phyloP scores from a whole-genome alignment of 1,140 invertebrate genomes.

The Coptotermes formosanus region DNA sequence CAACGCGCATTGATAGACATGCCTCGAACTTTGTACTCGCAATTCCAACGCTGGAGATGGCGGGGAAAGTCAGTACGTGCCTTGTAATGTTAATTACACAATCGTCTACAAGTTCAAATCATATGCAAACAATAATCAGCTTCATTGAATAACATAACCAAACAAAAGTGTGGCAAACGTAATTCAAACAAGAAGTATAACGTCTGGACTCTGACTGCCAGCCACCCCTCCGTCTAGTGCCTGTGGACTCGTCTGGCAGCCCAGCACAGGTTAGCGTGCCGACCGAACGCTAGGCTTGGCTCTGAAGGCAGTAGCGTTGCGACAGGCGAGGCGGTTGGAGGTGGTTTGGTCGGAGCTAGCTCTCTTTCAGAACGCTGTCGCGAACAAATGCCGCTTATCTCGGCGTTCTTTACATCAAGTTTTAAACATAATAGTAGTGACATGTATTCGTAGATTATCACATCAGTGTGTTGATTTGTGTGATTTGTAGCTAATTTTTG shows the following conservation, averaged over 20 bases:
- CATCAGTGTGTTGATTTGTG: not conserved
- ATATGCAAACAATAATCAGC: too few species aligned
- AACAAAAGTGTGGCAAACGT: too few species aligned
- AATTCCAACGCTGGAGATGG: too few species aligned
- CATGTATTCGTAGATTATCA: not conserved
- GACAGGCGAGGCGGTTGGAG: not conserved
- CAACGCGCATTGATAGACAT: too few species aligned
- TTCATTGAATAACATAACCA: too few species aligned
- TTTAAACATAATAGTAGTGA: not conserved
- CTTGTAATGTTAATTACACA: too few species aligned
- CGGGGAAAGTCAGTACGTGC: too few species aligned
- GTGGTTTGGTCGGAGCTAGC: not conserved
- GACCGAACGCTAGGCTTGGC: not conserved
- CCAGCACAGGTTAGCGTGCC: not conserved
- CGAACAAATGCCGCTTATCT: not conserved
- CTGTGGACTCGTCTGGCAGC: not conserved
- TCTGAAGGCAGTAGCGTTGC: not conserved
- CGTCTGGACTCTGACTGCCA: not conserved
- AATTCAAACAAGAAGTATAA: too few species aligned
- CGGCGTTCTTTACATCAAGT: not conserved
- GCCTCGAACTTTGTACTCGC: too few species aligned
- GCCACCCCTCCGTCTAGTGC: not conserved
- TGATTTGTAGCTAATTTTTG: not conserved
- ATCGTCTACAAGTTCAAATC: too few species aligned
- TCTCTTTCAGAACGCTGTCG: not conserved